Evolutionary conservation across 2,113 vertebrate genomes (phyloP), one percentile per base, ranked within the genome.

Genomic region (Crotalus horridus): DNA sequence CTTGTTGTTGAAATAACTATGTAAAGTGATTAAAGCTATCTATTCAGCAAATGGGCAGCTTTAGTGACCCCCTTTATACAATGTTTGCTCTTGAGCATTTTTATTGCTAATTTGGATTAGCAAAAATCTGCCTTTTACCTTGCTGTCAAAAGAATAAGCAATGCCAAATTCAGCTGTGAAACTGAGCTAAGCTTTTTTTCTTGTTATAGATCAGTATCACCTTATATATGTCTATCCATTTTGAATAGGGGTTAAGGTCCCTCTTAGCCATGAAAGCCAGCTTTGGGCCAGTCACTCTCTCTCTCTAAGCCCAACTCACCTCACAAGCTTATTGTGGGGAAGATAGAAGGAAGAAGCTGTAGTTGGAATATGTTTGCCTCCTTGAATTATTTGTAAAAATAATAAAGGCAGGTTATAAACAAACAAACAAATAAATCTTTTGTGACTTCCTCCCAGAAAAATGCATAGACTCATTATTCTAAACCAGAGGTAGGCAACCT

Each of bases 41-140:
- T 58, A 94, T 93, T 29, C 43, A 91, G 85, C 17, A 95, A 55
- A 69, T 10, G 53, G 7, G 88, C 93, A 39, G 93, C 87, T 90
- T 93, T 51, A 39, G n/a, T 56, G 91, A 13, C 39, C 11, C 59
- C 5, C 39, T 39, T 54, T 56, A 29, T 29, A n/a, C 24, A 53
- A 51, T 21, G 59, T 89, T 92, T 90, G 48, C n/a, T 85, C 88
- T 8, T 58, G 11, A 26, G 90, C 53, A 17, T 90, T 10, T 87
- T 92, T 61, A 26, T 21, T 93, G 21, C 24, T 93, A 93, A 91
- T 89, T 20, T 12, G 15, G 51, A 11, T 90, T 54, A 64, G 74
- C 1, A 48, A 26, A 56, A 85, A 9, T 9, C 29, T 94, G 92
- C 69, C 24, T 43, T 88, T n/a, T 91, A 94, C 24, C 24, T 0